A percentile compares a stretch with the other conserved stretches of the same genome.
Conservation (phyloP, 2,797 vertebrate genomes). For the Epinephelus malabaricus region DNA sequence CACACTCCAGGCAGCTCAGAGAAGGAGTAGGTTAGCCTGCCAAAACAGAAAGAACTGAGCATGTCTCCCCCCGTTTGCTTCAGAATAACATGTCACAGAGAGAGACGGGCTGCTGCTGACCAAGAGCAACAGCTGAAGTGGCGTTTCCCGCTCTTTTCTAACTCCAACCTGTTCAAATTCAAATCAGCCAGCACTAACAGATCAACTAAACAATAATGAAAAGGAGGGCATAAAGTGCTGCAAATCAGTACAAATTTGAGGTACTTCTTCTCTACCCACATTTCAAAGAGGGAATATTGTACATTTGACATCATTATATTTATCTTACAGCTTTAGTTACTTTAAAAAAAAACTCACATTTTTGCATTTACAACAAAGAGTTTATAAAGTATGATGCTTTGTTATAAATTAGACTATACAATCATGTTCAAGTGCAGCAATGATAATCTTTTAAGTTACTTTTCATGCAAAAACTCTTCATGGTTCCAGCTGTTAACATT, state of each 20-base stretch:
- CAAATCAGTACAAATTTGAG: too few relatives aligned
- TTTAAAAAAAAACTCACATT: not conserved
- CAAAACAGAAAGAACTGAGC: conserved; percentile 36
- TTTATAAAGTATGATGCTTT: not conserved
- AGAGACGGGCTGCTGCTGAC: conserved; percentile 12
- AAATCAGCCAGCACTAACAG: not conserved
- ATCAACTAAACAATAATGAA: too few relatives aligned
- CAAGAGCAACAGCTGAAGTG: conserved; percentile 50
- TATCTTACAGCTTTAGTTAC: not conserved
- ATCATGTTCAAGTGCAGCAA: too few relatives aligned
- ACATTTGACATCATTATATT: not conserved
- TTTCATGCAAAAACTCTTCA: not conserved
- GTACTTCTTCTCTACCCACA: not conserved
- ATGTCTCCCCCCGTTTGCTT: conserved; percentile 4
- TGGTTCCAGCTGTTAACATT: not conserved
- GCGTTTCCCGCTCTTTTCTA: conserved; percentile 61
- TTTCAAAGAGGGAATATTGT: too few relatives aligned
- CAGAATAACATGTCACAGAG: conserved; percentile 27
- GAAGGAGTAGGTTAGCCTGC: conserved; percentile 27
- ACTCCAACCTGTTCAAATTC: conserved; percentile 21
- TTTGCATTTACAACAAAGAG: not conserved
- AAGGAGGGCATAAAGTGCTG: not conserved
- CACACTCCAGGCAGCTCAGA: conserved; percentile 20
- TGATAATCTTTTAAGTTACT: too few relatives aligned
- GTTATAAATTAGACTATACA: not conserved